Base-by-base conservation (phyloP, 2,113 vertebrate species). In the Erpornis zantholeuca region DNA sequence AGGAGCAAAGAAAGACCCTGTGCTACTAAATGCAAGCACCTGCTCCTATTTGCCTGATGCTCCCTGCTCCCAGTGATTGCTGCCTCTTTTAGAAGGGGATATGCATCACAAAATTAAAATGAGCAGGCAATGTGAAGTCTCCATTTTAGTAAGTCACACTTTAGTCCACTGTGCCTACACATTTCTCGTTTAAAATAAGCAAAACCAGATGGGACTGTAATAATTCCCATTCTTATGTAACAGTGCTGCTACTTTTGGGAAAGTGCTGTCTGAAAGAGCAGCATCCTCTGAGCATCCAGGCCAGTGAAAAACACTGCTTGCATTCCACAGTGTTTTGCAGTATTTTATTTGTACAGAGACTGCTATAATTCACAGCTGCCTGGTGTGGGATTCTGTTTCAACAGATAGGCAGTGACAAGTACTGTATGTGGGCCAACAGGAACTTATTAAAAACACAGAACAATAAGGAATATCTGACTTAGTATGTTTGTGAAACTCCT, bases 401-500 rank as follows among this genome's bases (percentile, higher is more conserved):
- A 38, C 1, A 11, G 68, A 59, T 79, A 95, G 50, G 61, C 72
- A 89, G 50, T 82, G 68, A 82, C 36, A 96, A 60, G 82, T 90
- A 95, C 65, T 76, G 64, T 59, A 70, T 61, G 45, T 53, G 47
- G 36, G 40, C 59, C 80, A 84, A 94, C 54, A 95, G 81, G 82
- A 97, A 93, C 79, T 97, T 91, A 38, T 88, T 90, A 81, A 61
- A 73, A 94, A 92, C 54, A 86, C 22, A 69, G 81, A 96, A 92
- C 35, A 84, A 53, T 85, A 84, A 88, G 38, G 40, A 96, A 70
- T 23, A 64, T 75, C 72, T 94, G 84, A 92, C 79, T 82, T 65
- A 28, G 16, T 27, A 11, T 64, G 40, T 88, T 84, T 86, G 71
- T 91, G 73, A 94, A 96, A 96, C 47, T 94, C 70, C 56, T 81